phyloP scores from a whole-genome alignment of 2,113 vertebrate genomes.

The Platysteira castanea region DNA sequence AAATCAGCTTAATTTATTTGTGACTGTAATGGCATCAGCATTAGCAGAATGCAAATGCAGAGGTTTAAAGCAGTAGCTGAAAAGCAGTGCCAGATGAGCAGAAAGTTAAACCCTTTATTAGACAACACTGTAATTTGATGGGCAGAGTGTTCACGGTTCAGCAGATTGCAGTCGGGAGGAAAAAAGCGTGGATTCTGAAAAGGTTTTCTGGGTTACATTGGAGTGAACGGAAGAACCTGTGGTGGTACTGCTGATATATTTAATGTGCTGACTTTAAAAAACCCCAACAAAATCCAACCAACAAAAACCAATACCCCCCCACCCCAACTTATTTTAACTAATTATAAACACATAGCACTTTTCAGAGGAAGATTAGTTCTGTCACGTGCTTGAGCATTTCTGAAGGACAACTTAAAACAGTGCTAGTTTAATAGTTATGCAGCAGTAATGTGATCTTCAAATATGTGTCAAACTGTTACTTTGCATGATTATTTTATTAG shows the following conservation, averaged over 20 bases:
- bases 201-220: slow-evolving; percentile 56
- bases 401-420: slow-evolving; percentile 60
- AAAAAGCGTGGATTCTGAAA: slow-evolving; percentile 36
- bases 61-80: slow-evolving; percentile 77
- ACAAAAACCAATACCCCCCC: not conserved
- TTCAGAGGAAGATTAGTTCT: slow-evolving; percentile 71
- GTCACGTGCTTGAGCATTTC: slow-evolving; percentile 62
- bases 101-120: slow-evolving; percentile 86
- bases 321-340: not conserved
- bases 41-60: slow-evolving; percentile 76
- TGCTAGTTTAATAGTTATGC: slow-evolving; percentile 67
- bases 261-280: slow-evolving; percentile 58
- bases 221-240: slow-evolving; percentile 70
- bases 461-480: not conserved
- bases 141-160: slow-evolving; percentile 78
- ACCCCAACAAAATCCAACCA: too few species aligned
- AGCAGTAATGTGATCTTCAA: not conserved
- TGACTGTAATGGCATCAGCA: slow-evolving; percentile 74
- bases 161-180: slow-evolving; percentile 50
- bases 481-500: not conserved
- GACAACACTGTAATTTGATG: slow-evolving; percentile 85
- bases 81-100: slow-evolving; percentile 79
- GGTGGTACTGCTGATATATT: slow-evolving; percentile 63
- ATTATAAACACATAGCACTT: slow-evolving; percentile 1
- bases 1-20: slow-evolving; percentile 88